Evolutionary conservation across 2,888 invertebrate genomes (phyloP).

Genomic region (Caenorhabditis angaria): DNA sequence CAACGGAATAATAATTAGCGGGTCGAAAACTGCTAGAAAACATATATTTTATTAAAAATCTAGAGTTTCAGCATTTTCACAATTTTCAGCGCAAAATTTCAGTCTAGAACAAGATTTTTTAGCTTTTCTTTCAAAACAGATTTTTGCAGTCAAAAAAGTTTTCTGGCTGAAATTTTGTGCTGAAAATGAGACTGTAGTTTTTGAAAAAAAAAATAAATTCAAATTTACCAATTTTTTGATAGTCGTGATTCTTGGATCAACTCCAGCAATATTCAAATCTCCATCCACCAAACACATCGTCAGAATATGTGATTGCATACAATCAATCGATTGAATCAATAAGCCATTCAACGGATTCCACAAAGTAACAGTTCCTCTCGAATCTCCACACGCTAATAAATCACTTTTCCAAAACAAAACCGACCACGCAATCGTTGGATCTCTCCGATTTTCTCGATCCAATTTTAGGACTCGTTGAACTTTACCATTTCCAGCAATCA

Average conservation of each 20-base stretch:
- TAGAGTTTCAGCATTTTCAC: no score
- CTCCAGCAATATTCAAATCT: conserved; percentile 57
- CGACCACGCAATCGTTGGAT: conserved; percentile 65
- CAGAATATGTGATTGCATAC: conserved; percentile 62
- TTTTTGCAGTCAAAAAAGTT: no score
- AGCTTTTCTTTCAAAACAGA: no score
- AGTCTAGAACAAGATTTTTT: no score
- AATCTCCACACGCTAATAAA: conserved; percentile 60
- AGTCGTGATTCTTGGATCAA: conserved; percentile 63
- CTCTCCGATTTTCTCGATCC: conserved; percentile 39
- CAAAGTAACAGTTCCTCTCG: conserved; percentile 60
- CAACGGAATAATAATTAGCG: no score
- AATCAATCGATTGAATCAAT: conserved; percentile 50
- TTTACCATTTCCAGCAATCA: conserved; percentile 32
- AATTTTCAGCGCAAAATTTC: no score
- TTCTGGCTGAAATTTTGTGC: conserved; percentile 1
- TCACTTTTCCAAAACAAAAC: conserved; percentile 49
- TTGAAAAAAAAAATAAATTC: background rate
- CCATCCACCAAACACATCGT: conserved; percentile 43
- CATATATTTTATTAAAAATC: no score
- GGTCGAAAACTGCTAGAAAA: no score
- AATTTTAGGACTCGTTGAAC: conserved; percentile 39
- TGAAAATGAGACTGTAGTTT: background rate
- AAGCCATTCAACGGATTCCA: conserved; percentile 56
- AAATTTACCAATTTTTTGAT: conserved; percentile 36